These are phyloP conservation scores for Rhynchotus rufescens DNA, from an alignment of 2,797 vertebrate genomes.

Conservation along the genomic window DNA sequence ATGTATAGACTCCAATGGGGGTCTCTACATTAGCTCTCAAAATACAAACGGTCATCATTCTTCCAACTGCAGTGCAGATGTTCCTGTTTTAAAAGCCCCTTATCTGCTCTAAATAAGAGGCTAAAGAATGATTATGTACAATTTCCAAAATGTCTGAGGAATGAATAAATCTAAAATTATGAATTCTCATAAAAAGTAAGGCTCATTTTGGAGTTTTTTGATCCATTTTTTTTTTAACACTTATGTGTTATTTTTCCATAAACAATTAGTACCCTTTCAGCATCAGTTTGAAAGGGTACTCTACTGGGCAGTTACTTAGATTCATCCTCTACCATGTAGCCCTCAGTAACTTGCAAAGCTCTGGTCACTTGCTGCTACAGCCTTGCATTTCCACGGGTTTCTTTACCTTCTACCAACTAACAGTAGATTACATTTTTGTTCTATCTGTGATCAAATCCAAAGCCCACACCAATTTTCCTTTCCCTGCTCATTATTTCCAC, in stretches of 20 bases:
- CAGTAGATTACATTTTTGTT: neutral
- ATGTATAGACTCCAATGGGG: fast-evolving
- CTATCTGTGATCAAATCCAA: neutral
- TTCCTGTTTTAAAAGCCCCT: neutral
- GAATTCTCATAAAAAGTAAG: neutral
- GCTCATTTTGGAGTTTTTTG: neutral
- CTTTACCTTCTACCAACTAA: neutral
- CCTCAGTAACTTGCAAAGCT: neutral
- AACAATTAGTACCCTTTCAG: neutral
- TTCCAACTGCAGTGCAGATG: neutral
- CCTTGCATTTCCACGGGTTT: neutral
- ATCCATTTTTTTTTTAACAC: neutral
- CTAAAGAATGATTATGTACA: neutral
- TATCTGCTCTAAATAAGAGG: neutral
- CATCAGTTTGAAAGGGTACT: neutral
- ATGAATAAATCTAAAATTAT: neutral
- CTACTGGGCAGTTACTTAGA: neutral
- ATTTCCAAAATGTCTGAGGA: neutral
- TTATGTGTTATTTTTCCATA: neutral
- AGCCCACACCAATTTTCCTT: fast-evolving
- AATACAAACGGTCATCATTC: neutral
- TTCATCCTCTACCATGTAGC: neutral
- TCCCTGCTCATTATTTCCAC: neutral
- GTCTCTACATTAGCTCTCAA: neutral
- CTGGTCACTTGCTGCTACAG: neutral